A percentile compares a stretch with the other conserved stretches of the same genome.
Evolutionary conservation across 2,797 vertebrate species (phyloP).

Genomic region (Scolopax bukidnonensis): DNA sequence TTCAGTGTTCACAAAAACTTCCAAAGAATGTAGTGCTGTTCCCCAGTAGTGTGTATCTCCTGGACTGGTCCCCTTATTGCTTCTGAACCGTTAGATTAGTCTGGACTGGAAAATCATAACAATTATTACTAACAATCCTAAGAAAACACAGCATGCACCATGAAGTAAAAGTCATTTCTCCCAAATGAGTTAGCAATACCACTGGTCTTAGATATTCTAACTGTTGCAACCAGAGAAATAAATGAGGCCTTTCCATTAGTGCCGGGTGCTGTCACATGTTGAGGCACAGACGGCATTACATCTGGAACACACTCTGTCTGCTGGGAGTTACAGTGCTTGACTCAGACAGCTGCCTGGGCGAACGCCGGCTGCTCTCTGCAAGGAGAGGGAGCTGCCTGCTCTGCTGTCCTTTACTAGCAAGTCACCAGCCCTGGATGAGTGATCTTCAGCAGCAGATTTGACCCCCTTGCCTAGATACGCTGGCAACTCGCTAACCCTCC

Average conservation of each 20-base stretch:
- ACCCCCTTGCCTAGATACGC: not conserved
- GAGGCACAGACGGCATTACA: not conserved
- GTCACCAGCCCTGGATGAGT: not conserved
- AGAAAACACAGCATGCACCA: not conserved
- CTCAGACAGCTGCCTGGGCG: not conserved
- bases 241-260: not conserved
- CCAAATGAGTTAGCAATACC: not conserved
- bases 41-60: constrained; percentile 79
- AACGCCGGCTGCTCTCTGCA: not conserved
- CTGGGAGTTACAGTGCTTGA: not conserved
- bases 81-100: constrained; percentile 79
- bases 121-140: not conserved
- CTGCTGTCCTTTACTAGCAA: not conserved
- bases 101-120: constrained; percentile 62
- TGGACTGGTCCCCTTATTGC: constrained; percentile 78
- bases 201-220: not conserved
- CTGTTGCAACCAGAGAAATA: not conserved
- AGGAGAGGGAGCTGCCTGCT: not conserved
- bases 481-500: not conserved
- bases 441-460: not conserved
- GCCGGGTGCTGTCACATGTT: not conserved
- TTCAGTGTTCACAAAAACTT: constrained; percentile 82
- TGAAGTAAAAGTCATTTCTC: not conserved
- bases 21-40: constrained; percentile 79
- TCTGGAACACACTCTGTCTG: not conserved